Percentiles rank a stretch among this genome's conserved stretches.
Conservation (phyloP, 2,888 invertebrate species). For the Meta bourneti region DNA sequence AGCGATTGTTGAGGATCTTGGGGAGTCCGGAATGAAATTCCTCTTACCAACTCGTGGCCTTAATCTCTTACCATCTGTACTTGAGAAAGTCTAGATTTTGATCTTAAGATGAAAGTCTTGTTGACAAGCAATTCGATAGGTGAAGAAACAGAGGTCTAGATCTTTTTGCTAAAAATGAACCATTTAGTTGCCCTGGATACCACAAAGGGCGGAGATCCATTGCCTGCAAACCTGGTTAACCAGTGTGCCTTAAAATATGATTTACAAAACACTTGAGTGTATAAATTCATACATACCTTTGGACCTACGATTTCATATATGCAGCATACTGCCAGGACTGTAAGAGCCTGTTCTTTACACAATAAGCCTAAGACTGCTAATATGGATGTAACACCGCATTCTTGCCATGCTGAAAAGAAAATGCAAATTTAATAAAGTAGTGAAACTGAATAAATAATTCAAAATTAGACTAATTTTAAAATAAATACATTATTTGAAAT, state of each 20-base stretch:
- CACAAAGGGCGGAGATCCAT: too few relatives aligned
- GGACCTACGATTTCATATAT: constrained; percentile 68
- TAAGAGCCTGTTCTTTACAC: constrained; percentile 98
- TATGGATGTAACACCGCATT: constrained; percentile 88
- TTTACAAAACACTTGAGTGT: not conserved
- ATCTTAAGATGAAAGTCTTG: too few relatives aligned
- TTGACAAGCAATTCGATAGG: too few relatives aligned
- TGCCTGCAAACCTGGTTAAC: too few relatives aligned
- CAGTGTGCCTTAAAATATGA: not conserved
- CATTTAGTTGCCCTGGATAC: too few relatives aligned
- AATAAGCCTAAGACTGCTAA: constrained; percentile 95
- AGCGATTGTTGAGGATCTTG: too few relatives aligned
- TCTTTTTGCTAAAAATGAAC: too few relatives aligned
- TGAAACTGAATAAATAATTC: not conserved
- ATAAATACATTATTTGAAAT: not conserved
- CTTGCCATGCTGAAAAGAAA: constrained; percentile 83
- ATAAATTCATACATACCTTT: constrained; percentile 51
- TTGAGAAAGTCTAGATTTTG: too few relatives aligned
- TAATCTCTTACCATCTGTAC: too few relatives aligned
- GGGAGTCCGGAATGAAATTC: too few relatives aligned
- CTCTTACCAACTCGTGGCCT: too few relatives aligned
- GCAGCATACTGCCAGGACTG: constrained; percentile 93
- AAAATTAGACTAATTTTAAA: not conserved
- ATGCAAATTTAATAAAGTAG: not conserved
- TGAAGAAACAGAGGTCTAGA: too few relatives aligned